Percentiles rank a stretch among this genome's conserved stretches.
Evolutionary conservation across 2,888 invertebrate species (phyloP).

Genomic region (Furcula furcula): DNA sequence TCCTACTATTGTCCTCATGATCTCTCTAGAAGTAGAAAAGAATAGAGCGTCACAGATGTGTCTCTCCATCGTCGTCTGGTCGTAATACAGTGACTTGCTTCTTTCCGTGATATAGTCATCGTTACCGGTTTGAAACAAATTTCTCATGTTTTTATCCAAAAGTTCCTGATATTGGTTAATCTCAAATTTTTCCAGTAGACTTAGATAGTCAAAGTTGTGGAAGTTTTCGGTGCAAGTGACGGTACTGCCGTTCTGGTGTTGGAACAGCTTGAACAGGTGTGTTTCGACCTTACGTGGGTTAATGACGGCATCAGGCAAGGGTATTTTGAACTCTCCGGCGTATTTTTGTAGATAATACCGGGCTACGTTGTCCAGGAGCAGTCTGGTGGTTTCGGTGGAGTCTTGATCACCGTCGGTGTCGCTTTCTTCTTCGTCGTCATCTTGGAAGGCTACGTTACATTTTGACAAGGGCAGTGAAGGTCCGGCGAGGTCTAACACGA

Average conservation of each 20-base stretch:
- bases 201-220: constrained; percentile 61
- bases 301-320: constrained; percentile 53
- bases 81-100: constrained; percentile 50
- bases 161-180: constrained; percentile 61
- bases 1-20: constrained; percentile 63
- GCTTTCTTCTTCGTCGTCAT: constrained; percentile 20
- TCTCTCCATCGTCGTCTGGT: constrained; percentile 65
- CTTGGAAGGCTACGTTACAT: constrained; percentile 54
- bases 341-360: constrained; percentile 50
- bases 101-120: constrained; percentile 31
- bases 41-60: constrained; percentile 57
- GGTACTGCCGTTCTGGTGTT: constrained; percentile 52
- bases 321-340: constrained; percentile 55
- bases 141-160: constrained; percentile 53
- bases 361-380: constrained; percentile 44
- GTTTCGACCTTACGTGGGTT: constrained; percentile 35
- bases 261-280: constrained; percentile 56
- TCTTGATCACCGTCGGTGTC: constrained; percentile 3
- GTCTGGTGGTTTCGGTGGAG: constrained; percentile 23
- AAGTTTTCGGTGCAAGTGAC: constrained; percentile 48
- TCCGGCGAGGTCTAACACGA: constrained; percentile 55
- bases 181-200: constrained; percentile 61
- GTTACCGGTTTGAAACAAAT: constrained; percentile 49
- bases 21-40: constrained; percentile 58
- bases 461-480: constrained; percentile 26